phyloP scores from a whole-genome alignment of 2,113 vertebrate species.

The sheep (Ovis aries) region ARS-UI_Ramb_v3.0 NC_056068.1:43210001-43210500 shows the following conservation, averaged over 20 bases:
- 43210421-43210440: neutral
- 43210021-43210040: neutral
- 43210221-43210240: neutral
- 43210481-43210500: neutral
- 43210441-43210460: neutral
- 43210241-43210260: neutral
- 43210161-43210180: neutral
- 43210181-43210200: neutral
- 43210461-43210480: neutral
- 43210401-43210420: neutral
- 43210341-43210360: neutral
- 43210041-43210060: neutral
- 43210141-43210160: neutral
- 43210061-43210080: neutral
- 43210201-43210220: neutral
- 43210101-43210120: neutral
- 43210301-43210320: neutral
- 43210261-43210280: neutral
- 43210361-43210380: neutral
- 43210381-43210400: neutral
- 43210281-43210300: neutral
- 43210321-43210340: neutral
- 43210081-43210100: neutral
- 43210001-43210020: neutral
- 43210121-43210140: neutral